Evolutionary conservation across 2,797 vertebrate species (phyloP).

Genomic region (Anas bahamensis): DNA sequence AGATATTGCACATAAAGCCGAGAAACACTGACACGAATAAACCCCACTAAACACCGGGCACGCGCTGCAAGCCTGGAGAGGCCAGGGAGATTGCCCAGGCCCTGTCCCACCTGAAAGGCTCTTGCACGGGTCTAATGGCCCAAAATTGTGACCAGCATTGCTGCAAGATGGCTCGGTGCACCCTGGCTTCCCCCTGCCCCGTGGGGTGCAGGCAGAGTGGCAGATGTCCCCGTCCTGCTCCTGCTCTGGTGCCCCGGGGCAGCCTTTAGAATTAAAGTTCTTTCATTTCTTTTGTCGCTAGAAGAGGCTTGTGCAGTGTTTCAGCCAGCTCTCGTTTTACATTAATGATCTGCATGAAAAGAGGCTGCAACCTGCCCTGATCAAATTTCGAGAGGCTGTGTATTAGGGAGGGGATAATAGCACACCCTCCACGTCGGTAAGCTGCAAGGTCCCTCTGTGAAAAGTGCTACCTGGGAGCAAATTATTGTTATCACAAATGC

Average conservation of each 20-base stretch:
- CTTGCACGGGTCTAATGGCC: background rate
- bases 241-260: background rate
- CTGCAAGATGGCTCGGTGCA: background rate
- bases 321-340: background rate
- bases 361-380: background rate
- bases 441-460: background rate
- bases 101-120: background rate
- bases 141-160: fast-evolving
- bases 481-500: background rate
- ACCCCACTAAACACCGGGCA: background rate
- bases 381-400: background rate
- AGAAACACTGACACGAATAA: background rate
- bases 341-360: background rate
- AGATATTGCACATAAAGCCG: background rate
- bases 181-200: background rate
- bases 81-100: background rate
- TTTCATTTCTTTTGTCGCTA: background rate
- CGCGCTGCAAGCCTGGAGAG: background rate
- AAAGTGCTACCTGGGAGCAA: background rate
- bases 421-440: no score
- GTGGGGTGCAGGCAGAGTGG: background rate
- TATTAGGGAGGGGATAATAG: background rate
- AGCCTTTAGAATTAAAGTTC: background rate
- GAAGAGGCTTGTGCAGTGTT: background rate
- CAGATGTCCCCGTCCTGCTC: background rate